phyloP scores from a whole-genome alignment of 2,888 invertebrate species.

The Labia minor region DNA sequence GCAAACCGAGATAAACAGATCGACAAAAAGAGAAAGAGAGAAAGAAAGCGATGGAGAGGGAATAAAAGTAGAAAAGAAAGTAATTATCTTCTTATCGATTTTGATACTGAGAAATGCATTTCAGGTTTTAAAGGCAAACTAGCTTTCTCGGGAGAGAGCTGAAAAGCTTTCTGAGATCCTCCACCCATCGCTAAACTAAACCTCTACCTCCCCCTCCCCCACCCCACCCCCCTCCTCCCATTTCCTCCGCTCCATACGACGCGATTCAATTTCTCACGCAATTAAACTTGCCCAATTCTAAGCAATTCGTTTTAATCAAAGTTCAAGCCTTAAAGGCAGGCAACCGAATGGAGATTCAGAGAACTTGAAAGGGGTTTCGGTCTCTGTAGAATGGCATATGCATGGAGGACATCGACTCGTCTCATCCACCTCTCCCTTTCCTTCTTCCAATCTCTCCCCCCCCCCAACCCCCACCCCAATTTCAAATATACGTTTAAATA shows the following conservation, averaged over 20 bases:
- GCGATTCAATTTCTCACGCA: conserved; percentile 13
- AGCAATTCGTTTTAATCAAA: conserved; percentile 13
- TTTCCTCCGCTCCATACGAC: not conserved
- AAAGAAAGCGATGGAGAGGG: too few species aligned
- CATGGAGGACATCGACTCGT: not conserved
- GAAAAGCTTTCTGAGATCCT: too few species aligned
- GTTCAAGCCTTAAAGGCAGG: conserved; percentile 9
- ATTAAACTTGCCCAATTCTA: conserved; percentile 2
- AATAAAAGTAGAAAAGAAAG: too few species aligned
- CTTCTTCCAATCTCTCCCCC: not conserved
- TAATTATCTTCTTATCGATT: too few species aligned
- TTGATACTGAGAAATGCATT: too few species aligned
- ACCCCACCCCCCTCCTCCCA: too few species aligned
- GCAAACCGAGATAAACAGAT: too few species aligned
- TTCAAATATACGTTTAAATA: not conserved
- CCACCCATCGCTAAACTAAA: too few species aligned
- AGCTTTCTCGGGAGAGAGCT: too few species aligned
- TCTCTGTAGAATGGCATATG: not conserved
- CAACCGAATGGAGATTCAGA: not conserved
- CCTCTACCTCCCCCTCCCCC: too few species aligned
- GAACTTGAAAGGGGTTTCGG: conserved; percentile 9
- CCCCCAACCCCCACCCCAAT: not conserved
- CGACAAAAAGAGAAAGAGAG: too few species aligned
- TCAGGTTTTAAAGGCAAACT: too few species aligned
- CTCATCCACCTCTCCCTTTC: not conserved